Evolutionary conservation across 1,140 invertebrate species (phyloP), one percentile per base, ranked within the genome.

Genomic region (Tenebrio molitor): DNA sequence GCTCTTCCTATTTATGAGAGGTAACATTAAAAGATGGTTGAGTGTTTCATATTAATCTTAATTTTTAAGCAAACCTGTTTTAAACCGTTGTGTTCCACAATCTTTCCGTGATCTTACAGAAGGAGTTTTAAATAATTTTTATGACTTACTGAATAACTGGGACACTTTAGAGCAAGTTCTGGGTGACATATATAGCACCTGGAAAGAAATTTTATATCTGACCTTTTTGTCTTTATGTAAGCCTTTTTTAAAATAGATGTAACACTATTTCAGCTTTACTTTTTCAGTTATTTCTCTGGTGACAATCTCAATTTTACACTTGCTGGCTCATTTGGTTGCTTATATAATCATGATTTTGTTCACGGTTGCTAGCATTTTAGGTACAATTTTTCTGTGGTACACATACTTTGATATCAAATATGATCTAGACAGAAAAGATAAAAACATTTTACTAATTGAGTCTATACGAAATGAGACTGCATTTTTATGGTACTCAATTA

Each of bases 71-170:
- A 86, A 85, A 63, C 89, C 93, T n/a, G 87, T 97, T 39, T 82
- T 97, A 58, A 95, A 96, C 83, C 89, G 95, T 19, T 98, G 96
- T 83, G 88, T 97, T 74, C 95, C 95, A 15, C 90, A 89, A 70
- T 84, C 83, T 12, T 82, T 90, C 4, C 87, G 88, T 73, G 88
- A 91, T 58, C 80, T 91, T 0, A 84, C 88, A 2, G 82, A 86
- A 67, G 85, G 86, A 64, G 84, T 92, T 15, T 86, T 92, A 70
- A 86, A 84, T 12, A 90, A 93, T 80, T 87, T 96, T 68, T 95
- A 95, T 85, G 89, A 89, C 5, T 86, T 94, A 71, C 85, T 97
- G 5, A 96, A 96, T 81, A 92, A 90, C 77, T 95, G 94, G 90
- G 94, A 96, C 83, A 88, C 91, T 29, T 89, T 95, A 69, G 92